Percentiles rank a stretch among this genome's conserved stretches.
These are phyloP conservation scores for Eretmochelys imbricata DNA, from an alignment of 2,113 vertebrate genomes.

Conservation along the genomic window DNA sequence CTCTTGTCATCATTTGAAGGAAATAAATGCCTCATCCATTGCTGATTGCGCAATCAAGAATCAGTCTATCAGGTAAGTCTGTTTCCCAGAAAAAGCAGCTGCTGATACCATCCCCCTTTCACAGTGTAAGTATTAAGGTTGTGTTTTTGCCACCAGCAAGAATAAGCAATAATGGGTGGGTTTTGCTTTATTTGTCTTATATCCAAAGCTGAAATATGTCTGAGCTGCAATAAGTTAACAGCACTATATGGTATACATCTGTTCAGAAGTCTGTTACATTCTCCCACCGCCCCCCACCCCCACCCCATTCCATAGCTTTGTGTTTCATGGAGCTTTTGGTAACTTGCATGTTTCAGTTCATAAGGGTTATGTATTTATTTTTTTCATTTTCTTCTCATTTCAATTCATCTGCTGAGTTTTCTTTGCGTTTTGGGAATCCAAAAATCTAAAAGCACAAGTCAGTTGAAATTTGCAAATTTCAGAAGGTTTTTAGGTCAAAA, in stretches of 20 bases:
- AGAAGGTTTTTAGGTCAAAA: background rate
- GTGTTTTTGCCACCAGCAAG: background rate
- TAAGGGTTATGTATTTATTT: background rate
- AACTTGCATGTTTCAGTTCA: background rate
- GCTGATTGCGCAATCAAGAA: conserved; percentile 45
- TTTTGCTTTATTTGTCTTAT: conserved; percentile 1
- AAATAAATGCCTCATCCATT: conserved; percentile 15
- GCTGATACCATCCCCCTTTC: background rate
- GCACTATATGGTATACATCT: background rate
- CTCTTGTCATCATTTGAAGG: conserved; percentile 47
- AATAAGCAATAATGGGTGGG: background rate
- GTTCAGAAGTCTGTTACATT: background rate
- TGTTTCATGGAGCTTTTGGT: background rate
- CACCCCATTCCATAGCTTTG: background rate
- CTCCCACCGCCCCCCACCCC: accelerated
- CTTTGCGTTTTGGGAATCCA: background rate
- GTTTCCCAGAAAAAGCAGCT: conserved; percentile 29
- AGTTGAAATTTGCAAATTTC: background rate
- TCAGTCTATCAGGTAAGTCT: conserved; percentile 34
- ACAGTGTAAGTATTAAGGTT: background rate
- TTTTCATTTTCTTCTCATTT: background rate
- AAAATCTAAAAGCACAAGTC: background rate
- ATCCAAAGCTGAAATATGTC: background rate
- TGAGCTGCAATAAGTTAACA: background rate
- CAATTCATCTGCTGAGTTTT: background rate